Conservation (phyloP, 2,888 invertebrate species). For the Protonemura montana region DNA sequence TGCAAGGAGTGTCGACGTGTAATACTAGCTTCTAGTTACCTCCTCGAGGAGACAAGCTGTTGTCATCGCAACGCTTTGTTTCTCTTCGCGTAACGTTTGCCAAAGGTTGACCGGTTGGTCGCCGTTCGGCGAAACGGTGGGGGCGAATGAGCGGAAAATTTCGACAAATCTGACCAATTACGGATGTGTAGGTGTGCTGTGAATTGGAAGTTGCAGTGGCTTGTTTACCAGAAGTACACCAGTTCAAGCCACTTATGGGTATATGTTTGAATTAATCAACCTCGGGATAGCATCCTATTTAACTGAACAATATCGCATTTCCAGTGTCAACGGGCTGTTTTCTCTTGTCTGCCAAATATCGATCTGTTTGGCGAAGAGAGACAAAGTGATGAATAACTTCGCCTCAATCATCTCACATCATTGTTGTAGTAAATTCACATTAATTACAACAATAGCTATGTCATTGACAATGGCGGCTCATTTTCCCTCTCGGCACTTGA, state of each 20-base stretch:
- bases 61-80: neutral
- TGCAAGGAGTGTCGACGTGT: neutral
- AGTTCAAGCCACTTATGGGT: neutral
- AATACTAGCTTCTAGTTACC: neutral
- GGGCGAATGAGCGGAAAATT: neutral
- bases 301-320: neutral
- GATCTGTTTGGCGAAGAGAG: neutral
- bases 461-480: slow-evolving; percentile 45
- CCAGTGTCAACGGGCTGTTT: neutral
- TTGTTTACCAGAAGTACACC: neutral
- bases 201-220: neutral
- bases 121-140: neutral
- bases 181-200: neutral
- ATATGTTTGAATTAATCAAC: neutral
- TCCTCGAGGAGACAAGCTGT: slow-evolving; percentile 1
- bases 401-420: slow-evolving; percentile 39
- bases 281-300: neutral
- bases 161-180: neutral
- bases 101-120: neutral
- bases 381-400: slow-evolving; percentile 22
- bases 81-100: neutral
- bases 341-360: neutral
- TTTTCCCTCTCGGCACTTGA: slow-evolving; percentile 41
- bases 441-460: slow-evolving; percentile 45
- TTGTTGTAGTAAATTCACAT: slow-evolving; percentile 40